A percentile compares a stretch with the other conserved stretches of the same genome.
These are phyloP conservation scores for Drosophila niveifrons DNA, from an alignment of 2,888 invertebrate species.

Conservation along the genomic window DNA sequence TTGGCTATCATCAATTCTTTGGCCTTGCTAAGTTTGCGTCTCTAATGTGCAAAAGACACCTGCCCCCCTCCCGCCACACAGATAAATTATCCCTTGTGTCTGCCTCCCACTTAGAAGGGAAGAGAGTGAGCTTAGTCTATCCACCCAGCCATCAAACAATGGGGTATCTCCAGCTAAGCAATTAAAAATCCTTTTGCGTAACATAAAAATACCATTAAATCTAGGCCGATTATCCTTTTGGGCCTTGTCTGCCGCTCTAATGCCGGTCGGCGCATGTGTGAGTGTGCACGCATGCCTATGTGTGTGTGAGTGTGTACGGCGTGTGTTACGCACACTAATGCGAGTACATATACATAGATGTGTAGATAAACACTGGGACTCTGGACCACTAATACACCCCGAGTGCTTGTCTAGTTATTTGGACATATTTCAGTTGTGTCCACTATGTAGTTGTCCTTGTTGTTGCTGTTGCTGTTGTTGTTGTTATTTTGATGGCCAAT, in stretches of 20 bases:
- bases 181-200: slow-evolving; percentile 76
- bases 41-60: slow-evolving; percentile 69
- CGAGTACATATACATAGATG: slow-evolving; percentile 54
- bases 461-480: slow-evolving; percentile 21
- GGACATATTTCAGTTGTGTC: slow-evolving; percentile 56
- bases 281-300: background rate
- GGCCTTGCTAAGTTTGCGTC: slow-evolving; percentile 57
- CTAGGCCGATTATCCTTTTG: slow-evolving; percentile 66
- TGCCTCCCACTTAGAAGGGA: background rate
- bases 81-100: slow-evolving; percentile 32
- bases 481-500: slow-evolving; percentile 65
- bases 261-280: background rate
- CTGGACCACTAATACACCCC: slow-evolving; percentile 52
- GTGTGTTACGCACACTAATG: slow-evolving; percentile 32
- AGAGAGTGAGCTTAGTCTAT: background rate
- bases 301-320: slow-evolving; percentile 18
- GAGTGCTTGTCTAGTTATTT: slow-evolving; percentile 46
- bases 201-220: slow-evolving; percentile 77
- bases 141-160: background rate
- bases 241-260: slow-evolving; percentile 37
- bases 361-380: slow-evolving; percentile 51
- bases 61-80: slow-evolving; percentile 33
- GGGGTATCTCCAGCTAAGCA: slow-evolving; percentile 47
- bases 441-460: slow-evolving; percentile 36
- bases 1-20: slow-evolving; percentile 59